Evolutionary conservation across 2,888 invertebrate genomes (phyloP).

Genomic region (Selenia dentaria): DNA sequence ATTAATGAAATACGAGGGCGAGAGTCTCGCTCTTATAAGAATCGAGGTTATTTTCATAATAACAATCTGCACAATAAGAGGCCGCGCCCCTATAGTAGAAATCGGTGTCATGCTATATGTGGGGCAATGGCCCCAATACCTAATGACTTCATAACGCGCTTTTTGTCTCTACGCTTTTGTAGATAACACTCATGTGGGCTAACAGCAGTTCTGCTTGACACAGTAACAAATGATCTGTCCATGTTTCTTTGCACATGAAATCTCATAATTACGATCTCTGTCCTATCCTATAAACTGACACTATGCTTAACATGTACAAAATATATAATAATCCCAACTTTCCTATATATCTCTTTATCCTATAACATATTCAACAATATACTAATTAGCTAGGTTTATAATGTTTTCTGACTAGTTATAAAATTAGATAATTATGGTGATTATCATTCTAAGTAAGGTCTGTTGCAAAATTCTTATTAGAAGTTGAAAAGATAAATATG

Average conservation of each 20-base stretch:
- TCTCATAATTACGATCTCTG: constrained; percentile 47
- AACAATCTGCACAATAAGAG: constrained; percentile 5
- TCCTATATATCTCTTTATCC: constrained; percentile 15
- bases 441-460: constrained; percentile 68
- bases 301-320: constrained; percentile 32
- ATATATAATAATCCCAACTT: constrained; percentile 26
- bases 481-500: constrained; percentile 26
- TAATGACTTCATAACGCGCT: constrained; percentile 21
- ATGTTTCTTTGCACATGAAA: constrained; percentile 37
- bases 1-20: not conserved
- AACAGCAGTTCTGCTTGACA: constrained; percentile 11
- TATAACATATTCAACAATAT: constrained; percentile 40
- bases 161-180: constrained; percentile 19
- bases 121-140: constrained; percentile 8
- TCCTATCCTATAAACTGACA: constrained; percentile 23
- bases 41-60: constrained; percentile 1
- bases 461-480: constrained; percentile 59
- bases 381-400: constrained; percentile 61
- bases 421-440: constrained; percentile 63
- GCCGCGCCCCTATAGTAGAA: not conserved
- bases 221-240: constrained; percentile 22
- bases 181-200: constrained; percentile 13
- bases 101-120: constrained; percentile 2
- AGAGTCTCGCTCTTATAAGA: constrained; percentile 2
- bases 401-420: constrained; percentile 69